phyloP scores from a whole-genome alignment of 2,113 vertebrate species.

The Muscicapa adusta region DNA sequence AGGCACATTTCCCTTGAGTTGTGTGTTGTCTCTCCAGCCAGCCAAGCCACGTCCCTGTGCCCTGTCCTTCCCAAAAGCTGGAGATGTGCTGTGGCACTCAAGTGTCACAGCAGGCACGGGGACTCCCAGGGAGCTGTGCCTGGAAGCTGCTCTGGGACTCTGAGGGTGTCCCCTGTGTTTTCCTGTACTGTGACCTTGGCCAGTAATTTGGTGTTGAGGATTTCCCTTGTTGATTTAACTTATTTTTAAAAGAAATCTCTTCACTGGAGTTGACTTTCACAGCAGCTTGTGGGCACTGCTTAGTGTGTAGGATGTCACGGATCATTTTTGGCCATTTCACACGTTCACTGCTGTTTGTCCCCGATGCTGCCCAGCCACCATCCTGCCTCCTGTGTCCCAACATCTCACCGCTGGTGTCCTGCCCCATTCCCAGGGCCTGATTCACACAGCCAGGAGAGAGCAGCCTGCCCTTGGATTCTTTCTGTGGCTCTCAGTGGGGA shows the following conservation, averaged over 20 bases:
- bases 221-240: background rate
- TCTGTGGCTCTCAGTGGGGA: accelerated
- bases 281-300: background rate
- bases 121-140: background rate
- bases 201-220: background rate
- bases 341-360: background rate
- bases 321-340: background rate
- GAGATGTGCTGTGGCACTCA: background rate
- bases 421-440: background rate
- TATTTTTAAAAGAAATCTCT: background rate
- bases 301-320: background rate
- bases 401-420: background rate
- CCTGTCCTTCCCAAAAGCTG: background rate
- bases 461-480: background rate
- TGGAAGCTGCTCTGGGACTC: background rate
- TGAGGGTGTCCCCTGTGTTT: background rate
- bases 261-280: background rate
- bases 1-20: background rate
- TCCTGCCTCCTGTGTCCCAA: background rate
- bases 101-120: background rate
- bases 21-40: background rate
- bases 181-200: background rate
- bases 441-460: background rate
- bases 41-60: background rate
- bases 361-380: background rate